Evolutionary conservation across 2,888 invertebrate species (phyloP).

Genomic region (Meiosimyza platycephala): DNA sequence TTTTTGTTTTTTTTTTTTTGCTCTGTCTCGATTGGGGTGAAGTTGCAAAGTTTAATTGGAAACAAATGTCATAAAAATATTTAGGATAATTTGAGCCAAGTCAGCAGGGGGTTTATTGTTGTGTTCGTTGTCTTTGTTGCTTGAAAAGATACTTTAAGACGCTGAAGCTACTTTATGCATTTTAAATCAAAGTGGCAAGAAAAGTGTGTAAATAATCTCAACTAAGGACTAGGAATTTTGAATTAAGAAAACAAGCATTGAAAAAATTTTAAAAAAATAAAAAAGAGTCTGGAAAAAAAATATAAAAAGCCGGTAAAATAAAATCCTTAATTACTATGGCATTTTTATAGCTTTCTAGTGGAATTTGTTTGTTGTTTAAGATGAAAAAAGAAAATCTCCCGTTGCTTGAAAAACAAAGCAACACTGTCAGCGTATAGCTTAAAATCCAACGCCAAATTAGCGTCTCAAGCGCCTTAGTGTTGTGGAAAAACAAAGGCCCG

Average conservation of each 20-base stretch:
- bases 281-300: conserved; percentile 33
- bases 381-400: neutral
- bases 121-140: too few relatives aligned
- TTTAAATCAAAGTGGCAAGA: conserved; percentile 40
- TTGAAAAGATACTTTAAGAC: too few relatives aligned
- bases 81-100: conserved; percentile 36
- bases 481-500: neutral
- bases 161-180: conserved; percentile 46
- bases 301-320: conserved; percentile 7
- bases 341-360: conserved; percentile 24
- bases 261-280: conserved; percentile 37
- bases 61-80: conserved; percentile 61
- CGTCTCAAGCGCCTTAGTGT: neutral
- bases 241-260: neutral
- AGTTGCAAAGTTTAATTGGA: conserved; percentile 51
- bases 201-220: neutral
- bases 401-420: neutral
- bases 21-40: neutral
- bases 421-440: conserved; percentile 26
- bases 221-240: conserved; percentile 1
- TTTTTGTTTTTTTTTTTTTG: conserved; percentile 7
- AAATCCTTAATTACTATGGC: conserved; percentile 33
- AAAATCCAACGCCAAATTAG: conserved; percentile 9
- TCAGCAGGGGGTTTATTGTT: neutral
- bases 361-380: neutral